Conservation (phyloP, 1,140 invertebrate species). For the Drosophila pseudoobscura region DNA sequence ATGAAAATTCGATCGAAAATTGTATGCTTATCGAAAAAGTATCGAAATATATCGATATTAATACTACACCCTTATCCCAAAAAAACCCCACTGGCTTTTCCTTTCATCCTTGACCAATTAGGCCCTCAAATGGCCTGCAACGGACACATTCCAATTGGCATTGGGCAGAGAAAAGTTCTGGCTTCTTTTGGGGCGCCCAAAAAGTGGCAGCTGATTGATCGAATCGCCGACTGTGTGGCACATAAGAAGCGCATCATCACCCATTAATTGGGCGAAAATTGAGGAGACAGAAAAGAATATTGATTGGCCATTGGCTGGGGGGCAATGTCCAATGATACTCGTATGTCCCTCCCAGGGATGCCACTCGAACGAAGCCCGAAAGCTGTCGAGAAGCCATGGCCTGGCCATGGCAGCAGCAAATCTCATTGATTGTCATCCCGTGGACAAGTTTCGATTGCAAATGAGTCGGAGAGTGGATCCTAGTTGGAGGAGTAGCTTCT, state of each 20-base stretch:
- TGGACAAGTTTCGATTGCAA: conserved; percentile 70
- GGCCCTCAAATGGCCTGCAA: conserved; percentile 47
- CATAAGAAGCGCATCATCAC: conserved; percentile 26
- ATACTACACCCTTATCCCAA: too few species aligned
- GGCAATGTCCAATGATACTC: too few species aligned
- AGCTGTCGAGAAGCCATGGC: conserved; percentile 26
- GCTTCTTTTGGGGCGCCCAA: conserved; percentile 42
- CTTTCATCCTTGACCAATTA: conserved; percentile 22
- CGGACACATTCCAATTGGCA: conserved; percentile 61
- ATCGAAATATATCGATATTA: too few species aligned
- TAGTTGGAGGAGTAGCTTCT: conserved; percentile 22
- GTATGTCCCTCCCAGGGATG: not conserved
- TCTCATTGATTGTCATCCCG: conserved; percentile 62
- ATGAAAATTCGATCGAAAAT: too few species aligned
- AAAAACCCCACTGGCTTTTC: not conserved
- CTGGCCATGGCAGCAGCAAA: conserved; percentile 32
- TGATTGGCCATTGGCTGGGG: conserved; percentile 32
- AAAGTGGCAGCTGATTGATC: conserved; percentile 7
- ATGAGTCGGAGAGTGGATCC: conserved; percentile 42
- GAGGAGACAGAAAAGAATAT: conserved; percentile 9
- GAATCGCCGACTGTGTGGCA: not conserved
- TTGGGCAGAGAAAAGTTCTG: conserved; percentile 30
- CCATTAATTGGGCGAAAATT: conserved; percentile 32
- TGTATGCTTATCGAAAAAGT: too few species aligned
- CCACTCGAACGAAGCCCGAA: too few species aligned